Base-by-base conservation (phyloP, 2,797 vertebrate genomes). In the Coregonus sp. region DNA sequence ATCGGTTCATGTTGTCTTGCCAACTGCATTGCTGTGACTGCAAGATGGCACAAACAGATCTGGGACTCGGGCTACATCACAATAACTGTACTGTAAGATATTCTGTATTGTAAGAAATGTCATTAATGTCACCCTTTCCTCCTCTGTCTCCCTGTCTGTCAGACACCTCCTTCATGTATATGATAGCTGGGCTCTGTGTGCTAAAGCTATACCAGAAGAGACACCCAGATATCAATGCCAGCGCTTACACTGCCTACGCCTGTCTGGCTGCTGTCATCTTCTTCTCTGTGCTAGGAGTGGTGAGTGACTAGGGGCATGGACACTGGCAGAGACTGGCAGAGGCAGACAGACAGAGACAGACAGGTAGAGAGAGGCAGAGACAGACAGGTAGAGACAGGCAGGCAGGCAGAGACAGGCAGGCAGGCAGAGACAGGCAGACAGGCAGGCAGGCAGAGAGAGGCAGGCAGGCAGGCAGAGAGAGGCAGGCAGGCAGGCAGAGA, bases 131-230 rank as follows among this genome's bases (percentile, higher is more conserved):
- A 11, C 56, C n/a, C 0, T 61, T 25, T 67, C 11, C 31, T 12
- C 14, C 11, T 25, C 25, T 14, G 9, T 35, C 0, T 79, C 1
- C 73, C 66, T 70, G 1, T 74, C 35, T 70, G 75, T 25, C 90
- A 99, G 97, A 99, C 87, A 99, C 98, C 0, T 98, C 97, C 0
- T 99, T 99, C 88, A 99, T 99, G 97, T 99, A 99, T 88, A 99
- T 99, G 96, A 99, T 99, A 0, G 97, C 97, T 0, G 98, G 98
- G 4, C 94, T 99, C 70, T 99, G 97, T 83, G 98, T 99, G 98
- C 84, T 99, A 86, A 99, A 99, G 90, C 93, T 99, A 4, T 99
- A 99, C 85, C 97, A 99, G 94, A 99, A 99, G 89, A 96, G 97
- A 56, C 97, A 99, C 88, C 97, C 97, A 0, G 98, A 99, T 89